These are phyloP conservation scores for Bombus vancouverensis DNA, from an alignment of 1,140 invertebrate genomes.

Conservation along the genomic window DNA sequence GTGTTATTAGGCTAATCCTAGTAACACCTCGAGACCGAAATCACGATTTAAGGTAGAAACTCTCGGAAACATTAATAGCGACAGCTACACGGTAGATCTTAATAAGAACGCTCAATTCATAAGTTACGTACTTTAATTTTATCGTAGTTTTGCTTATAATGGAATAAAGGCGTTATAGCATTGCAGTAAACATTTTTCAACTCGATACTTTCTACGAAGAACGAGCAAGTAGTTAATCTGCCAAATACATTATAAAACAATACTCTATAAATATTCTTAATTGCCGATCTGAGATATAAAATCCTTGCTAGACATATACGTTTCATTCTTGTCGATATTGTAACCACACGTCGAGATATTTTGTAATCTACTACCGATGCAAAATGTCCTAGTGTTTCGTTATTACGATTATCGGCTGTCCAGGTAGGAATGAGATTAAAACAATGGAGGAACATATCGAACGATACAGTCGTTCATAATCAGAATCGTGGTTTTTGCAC, in stretches of 20 bases:
- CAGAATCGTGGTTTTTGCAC: slow-evolving; percentile 22
- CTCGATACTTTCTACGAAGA: not conserved
- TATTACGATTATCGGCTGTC: slow-evolving; percentile 35
- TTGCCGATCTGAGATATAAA: not conserved
- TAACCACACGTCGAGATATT: not conserved
- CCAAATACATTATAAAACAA: not conserved
- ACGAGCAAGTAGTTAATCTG: not conserved
- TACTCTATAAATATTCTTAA: not conserved
- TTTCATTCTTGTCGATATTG: not conserved
- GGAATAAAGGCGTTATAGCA: not conserved
- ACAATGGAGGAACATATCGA: slow-evolving; percentile 20
- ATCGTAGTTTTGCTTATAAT: not conserved
- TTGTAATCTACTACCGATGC: not conserved
- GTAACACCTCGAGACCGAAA: slow-evolving; percentile 12
- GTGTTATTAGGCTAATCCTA: slow-evolving; percentile 28
- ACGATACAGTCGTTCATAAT: slow-evolving; percentile 11
- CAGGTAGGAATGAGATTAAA: slow-evolving; percentile 1
- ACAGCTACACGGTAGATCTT: not conserved
- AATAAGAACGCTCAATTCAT: not conserved
- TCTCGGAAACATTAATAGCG: not conserved
- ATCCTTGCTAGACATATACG: not conserved
- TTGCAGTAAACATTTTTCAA: not conserved
- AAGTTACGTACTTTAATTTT: not conserved
- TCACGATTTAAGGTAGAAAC: slow-evolving; percentile 4
- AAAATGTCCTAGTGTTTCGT: slow-evolving; percentile 4